Percentiles rank a stretch among this genome's conserved stretches.
Evolutionary conservation across 1,140 invertebrate species (phyloP).

Genomic region (Bombus terrestris): DNA sequence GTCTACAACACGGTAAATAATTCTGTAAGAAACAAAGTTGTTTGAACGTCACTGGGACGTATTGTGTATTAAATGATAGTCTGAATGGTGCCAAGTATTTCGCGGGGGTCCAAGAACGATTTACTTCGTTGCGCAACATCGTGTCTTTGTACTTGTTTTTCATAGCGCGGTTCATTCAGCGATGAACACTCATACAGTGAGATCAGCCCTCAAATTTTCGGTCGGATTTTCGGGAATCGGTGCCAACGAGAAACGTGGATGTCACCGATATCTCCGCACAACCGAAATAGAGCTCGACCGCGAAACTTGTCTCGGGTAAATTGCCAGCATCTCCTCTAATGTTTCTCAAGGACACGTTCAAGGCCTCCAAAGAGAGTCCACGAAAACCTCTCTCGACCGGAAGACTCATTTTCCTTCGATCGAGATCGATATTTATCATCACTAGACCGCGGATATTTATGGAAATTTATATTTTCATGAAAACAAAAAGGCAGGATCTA

Average conservation of each 20-base stretch:
- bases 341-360: conserved; percentile 55
- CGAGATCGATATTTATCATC: too few relatives aligned
- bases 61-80: neutral
- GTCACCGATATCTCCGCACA: conserved; percentile 56
- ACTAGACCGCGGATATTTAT: too few relatives aligned
- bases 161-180: conserved; percentile 1
- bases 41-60: neutral
- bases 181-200: conserved; percentile 39
- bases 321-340: conserved; percentile 32
- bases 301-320: conserved; percentile 34
- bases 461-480: too few relatives aligned
- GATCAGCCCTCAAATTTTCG: conserved; percentile 55
- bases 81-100: neutral
- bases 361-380: neutral
- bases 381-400: neutral
- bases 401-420: neutral
- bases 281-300: conserved; percentile 59
- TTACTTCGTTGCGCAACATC: conserved; percentile 4
- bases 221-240: conserved; percentile 28
- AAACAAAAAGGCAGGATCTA: too few relatives aligned
- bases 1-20: fast-evolving
- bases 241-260: conserved; percentile 39
- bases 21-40: too few relatives aligned
- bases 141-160: neutral
- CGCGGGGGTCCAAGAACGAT: neutral